Base-by-base conservation (phyloP, 2,113 vertebrate genomes). In the Bufo gargarizans region DNA sequence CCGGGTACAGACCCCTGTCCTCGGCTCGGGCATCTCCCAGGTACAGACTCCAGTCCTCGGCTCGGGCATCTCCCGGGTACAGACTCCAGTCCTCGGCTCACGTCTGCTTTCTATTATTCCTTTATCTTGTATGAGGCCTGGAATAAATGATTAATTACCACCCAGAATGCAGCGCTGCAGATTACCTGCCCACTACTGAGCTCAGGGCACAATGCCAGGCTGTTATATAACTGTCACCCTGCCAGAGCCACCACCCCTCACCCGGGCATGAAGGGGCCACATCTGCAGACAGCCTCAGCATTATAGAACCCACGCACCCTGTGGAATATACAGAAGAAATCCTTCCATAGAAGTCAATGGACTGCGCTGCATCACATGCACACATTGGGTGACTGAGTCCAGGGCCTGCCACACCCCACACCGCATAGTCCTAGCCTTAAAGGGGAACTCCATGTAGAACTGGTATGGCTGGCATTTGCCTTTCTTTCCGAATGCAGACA, bases 141-240 rank as follows among this genome's bases (percentile, higher is more conserved):
- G 74, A 20, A 53, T 55, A 4, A 77, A 77, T 77, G 49, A 77
- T 77, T 77, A 77, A 77, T 77, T 20, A 53, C 47, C 17, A n/a
- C 72, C 72, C 72, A 19, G 43, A 1, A 19, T 53, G 49, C 16
- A 50, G 5, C 3, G 49, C 76, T 49, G 49, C 3, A 77, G 17
- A 11, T 53, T 53, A 49, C n/a, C 43, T 47, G 71, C 43, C 72
- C 72, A 76, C 16, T 76, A 43, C 13, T 49, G 72, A 4, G 69
- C 72, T 76, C 4, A 76, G 76, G 49, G 47, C 49, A 53, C 49
- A 2, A 3, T 4, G 16, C 49, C 76, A 77, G 45, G 45, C 16
- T 49, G 74, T 9, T 4, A 49, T 77, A 49, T 53, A 53, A 55
- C 74, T 10, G 6, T 50, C n/a, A 19, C 74, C 2, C 16, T 76